Evolutionary conservation across 1,140 invertebrate genomes (phyloP).

Genomic region (Cydia fagiglandana): DNA sequence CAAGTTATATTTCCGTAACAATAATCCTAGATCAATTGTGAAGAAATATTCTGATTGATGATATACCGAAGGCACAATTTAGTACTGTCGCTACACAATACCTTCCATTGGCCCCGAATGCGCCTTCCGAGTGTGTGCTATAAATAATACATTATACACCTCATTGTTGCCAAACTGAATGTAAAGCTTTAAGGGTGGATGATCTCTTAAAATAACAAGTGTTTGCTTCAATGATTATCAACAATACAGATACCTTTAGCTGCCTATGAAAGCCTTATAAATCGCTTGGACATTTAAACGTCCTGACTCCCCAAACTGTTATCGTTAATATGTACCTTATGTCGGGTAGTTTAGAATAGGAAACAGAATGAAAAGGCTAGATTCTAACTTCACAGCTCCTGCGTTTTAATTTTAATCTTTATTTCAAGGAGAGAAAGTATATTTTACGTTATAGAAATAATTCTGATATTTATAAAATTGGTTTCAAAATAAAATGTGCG

Average conservation of each 20-base stretch:
- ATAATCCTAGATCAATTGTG: conserved; percentile 56
- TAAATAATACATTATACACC: conserved; percentile 78
- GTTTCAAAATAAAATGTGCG: conserved; percentile 71
- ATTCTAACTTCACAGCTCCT: background rate
- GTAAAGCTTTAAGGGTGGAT: conserved; percentile 74
- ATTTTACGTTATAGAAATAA: background rate
- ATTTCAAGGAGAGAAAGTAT: background rate
- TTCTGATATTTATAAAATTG: conserved; percentile 37
- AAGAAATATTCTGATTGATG: conserved; percentile 68
- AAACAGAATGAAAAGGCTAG: background rate
- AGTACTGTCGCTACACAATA: conserved; percentile 50
- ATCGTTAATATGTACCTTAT: background rate
- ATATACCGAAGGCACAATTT: conserved; percentile 50
- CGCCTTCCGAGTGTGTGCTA: conserved; percentile 75
- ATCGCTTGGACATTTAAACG: conserved; percentile 36
- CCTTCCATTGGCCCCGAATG: conserved; percentile 56
- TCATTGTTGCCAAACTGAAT: conserved; percentile 67
- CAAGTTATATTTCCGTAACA: conserved; percentile 38
- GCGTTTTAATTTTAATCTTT: conserved; percentile 41
- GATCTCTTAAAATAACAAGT: conserved; percentile 80
- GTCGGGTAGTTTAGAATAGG: background rate
- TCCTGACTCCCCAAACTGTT: background rate
- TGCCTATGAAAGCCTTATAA: conserved; percentile 72
- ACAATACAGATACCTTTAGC: conserved; percentile 76
- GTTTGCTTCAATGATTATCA: conserved; percentile 79